phyloP scores from a whole-genome alignment of 2,113 vertebrate species.

The Hyaena hyaena region DNA sequence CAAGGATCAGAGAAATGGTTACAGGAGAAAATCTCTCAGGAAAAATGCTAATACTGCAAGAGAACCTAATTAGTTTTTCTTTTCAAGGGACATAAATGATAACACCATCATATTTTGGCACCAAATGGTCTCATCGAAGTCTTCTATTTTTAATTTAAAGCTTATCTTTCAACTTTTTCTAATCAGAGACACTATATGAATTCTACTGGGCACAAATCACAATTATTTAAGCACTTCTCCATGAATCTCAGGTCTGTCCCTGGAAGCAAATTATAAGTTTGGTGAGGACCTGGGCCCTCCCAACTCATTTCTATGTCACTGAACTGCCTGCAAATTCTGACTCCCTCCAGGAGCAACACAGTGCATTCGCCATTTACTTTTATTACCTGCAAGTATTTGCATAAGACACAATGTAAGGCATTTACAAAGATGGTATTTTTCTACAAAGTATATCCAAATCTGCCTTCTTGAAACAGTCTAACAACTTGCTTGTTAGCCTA shows the following conservation, averaged over 20 bases:
- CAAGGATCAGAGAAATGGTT: conserved; percentile 23
- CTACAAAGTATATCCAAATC: not conserved
- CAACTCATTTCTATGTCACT: not conserved
- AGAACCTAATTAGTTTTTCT: not conserved
- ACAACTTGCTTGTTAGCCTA: not conserved
- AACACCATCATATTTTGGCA: not conserved
- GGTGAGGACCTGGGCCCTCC: not conserved
- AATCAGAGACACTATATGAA: not conserved
- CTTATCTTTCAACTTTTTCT: conserved; percentile 49
- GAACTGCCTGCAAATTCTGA: not conserved
- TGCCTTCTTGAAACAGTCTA: not conserved
- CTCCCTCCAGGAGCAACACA: rapidly evolving
- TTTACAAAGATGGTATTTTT: not conserved
- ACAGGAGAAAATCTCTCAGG: not conserved
- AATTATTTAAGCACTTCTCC: not conserved
- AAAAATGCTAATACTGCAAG: not conserved
- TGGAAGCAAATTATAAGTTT: not conserved
- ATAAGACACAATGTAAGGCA: not conserved
- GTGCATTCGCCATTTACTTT: not conserved
- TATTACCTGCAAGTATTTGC: not conserved
- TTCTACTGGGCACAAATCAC: not conserved
- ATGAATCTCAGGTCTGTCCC: not conserved
- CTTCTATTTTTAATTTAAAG: conserved; percentile 26
- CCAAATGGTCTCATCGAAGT: not conserved
- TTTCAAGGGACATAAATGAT: conserved; percentile 6